A percentile compares a stretch with the other conserved stretches of the same genome.
Evolutionary conservation across 2,888 invertebrate species (phyloP).

Genomic region (Halictus quadricinctus): DNA sequence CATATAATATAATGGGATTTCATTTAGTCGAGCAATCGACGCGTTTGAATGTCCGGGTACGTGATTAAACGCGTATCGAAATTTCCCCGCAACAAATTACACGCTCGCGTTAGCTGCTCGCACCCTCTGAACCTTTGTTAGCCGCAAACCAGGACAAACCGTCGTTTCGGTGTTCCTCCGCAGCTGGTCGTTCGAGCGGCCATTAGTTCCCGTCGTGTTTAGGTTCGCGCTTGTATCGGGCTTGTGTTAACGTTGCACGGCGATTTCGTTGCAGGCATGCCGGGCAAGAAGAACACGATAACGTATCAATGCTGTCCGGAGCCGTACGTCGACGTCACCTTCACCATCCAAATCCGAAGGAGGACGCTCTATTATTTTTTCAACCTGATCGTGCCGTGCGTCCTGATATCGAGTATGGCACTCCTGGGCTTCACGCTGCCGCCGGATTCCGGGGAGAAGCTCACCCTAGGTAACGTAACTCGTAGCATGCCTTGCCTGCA

Average conservation of each 20-base stretch:
- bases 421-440: conserved; percentile 98
- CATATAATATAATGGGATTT: neutral
- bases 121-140: neutral
- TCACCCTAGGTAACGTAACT: conserved; percentile 91
- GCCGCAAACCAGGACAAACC: neutral
- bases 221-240: neutral
- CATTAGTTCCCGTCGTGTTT: neutral
- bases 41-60: neutral
- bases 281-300: conserved; percentile 94
- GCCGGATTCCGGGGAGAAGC: conserved; percentile 98
- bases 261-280: conserved; percentile 88
- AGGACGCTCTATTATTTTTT: conserved; percentile 99
- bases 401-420: conserved; percentile 99
- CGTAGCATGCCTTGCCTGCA: conserved; percentile 71
- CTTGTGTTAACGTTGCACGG: neutral
- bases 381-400: conserved; percentile 99
- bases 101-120: neutral
- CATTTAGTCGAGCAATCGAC: neutral
- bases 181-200: neutral
- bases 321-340: conserved; percentile 97
- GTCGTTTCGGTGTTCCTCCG: neutral
- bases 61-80: conserved; percentile 13
- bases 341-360: conserved; percentile 97
- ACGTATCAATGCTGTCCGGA: conserved; percentile 97
- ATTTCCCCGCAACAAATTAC: conserved; percentile 19